Conservation (phyloP, 2,888 invertebrate species). For the Galerucella pusilla region DNA sequence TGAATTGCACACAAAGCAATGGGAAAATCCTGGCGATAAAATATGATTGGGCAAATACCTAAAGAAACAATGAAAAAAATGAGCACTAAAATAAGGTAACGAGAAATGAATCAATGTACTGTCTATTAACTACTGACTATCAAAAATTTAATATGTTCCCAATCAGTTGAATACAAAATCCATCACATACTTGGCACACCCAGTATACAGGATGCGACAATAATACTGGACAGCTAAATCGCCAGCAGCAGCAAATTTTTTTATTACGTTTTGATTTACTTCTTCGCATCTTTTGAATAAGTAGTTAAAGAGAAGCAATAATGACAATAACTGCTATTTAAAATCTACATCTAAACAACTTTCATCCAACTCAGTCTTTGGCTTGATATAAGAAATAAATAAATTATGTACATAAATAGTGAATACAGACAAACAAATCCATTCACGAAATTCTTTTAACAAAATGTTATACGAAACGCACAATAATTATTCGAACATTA, state of each 20-base stretch:
- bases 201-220: too few relatives aligned
- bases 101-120: too few relatives aligned
- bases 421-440: conserved; percentile 41
- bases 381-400: conserved; percentile 57
- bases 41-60: too few relatives aligned
- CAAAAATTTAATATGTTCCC: too few relatives aligned
- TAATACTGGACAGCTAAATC: too few relatives aligned
- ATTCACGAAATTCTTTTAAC: conserved; percentile 28
- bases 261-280: too few relatives aligned
- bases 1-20: not conserved
- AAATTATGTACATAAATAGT: conserved; percentile 54
- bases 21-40: not conserved
- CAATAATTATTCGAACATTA: conserved; percentile 14
- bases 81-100: too few relatives aligned
- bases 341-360: conserved; percentile 44
- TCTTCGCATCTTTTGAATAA: not conserved
- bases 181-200: too few relatives aligned
- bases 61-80: too few relatives aligned
- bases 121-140: too few relatives aligned
- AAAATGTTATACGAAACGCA: conserved; percentile 27
- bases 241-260: too few relatives aligned
- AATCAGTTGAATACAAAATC: too few relatives aligned
- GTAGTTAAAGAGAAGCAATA: not conserved
- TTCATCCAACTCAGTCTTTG: conserved; percentile 59
- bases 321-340: conserved; percentile 51